phyloP scores from a whole-genome alignment of 1,140 invertebrate genomes.

The Zeugodacus cucurbitae region DNA sequence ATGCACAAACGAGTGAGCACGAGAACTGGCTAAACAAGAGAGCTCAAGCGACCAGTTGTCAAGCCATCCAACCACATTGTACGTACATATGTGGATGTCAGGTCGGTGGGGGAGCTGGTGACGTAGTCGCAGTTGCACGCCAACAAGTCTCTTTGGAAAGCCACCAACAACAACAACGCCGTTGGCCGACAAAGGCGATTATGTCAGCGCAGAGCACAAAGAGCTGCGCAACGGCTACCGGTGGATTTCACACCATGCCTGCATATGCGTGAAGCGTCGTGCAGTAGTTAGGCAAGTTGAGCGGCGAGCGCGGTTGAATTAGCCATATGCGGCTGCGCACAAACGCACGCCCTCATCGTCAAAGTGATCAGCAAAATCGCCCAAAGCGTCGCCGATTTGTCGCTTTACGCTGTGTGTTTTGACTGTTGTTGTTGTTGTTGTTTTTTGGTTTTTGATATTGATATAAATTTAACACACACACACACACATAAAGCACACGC shows the following conservation, averaged over 20 bases:
- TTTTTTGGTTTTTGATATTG: slow-evolving; percentile 9
- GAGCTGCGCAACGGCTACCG: background rate
- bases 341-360: background rate
- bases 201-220: slow-evolving; percentile 7
- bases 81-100: background rate
- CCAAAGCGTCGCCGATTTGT: background rate
- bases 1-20: background rate
- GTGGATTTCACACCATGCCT: background rate
- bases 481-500: background rate
- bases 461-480: background rate
- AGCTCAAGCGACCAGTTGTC: background rate
- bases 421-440: background rate
- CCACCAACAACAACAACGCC: background rate
- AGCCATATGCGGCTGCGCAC: background rate
- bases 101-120: no score
- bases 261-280: background rate
- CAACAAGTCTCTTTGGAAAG: background rate
- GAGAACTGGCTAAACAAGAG: background rate
- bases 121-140: background rate
- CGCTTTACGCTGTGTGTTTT: background rate
- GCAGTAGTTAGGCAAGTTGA: background rate
- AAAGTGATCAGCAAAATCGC: background rate
- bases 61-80: background rate
- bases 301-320: background rate
- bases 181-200: slow-evolving; percentile 1